phyloP scores from a whole-genome alignment of 2,888 invertebrate species.

The Chironomus riparius region DNA sequence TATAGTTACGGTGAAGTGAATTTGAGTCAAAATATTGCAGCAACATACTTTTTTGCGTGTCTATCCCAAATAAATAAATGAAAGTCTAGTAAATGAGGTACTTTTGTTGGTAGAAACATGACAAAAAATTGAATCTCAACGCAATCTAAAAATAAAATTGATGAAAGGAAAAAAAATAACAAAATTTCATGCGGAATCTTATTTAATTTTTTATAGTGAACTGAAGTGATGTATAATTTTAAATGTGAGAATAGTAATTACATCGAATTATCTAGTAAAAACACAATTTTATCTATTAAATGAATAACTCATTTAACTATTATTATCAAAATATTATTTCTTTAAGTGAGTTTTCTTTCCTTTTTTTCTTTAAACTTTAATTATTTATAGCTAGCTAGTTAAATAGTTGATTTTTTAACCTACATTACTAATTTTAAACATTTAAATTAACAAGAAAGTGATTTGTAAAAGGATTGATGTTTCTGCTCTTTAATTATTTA shows the following conservation, averaged over 20 bases:
- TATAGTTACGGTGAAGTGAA: neutral
- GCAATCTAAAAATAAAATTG: neutral
- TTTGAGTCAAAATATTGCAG: too few species aligned
- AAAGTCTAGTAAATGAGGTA: too few species aligned
- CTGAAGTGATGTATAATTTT: neutral
- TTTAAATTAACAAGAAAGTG: neutral
- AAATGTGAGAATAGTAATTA: neutral
- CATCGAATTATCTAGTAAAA: too few species aligned
- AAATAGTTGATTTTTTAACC: neutral
- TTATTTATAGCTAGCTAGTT: neutral
- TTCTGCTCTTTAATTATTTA: too few species aligned
- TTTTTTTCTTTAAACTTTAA: neutral
- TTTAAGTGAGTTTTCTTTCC: slow-evolving; percentile 7
- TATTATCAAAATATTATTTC: slow-evolving; percentile 21
- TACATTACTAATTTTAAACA: neutral
- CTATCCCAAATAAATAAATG: too few species aligned
- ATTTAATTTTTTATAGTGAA: neutral
- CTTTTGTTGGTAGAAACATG: neutral
- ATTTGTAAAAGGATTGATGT: too few species aligned
- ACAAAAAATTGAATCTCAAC: neutral
- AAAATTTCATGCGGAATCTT: neutral
- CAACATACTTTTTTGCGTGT: too few species aligned
- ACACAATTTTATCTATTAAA: neutral
- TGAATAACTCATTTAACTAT: slow-evolving; percentile 17
- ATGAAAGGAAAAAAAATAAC: neutral